Base-by-base conservation (phyloP, 1,140 invertebrate species). In the Xylocopa sonorina region DNA sequence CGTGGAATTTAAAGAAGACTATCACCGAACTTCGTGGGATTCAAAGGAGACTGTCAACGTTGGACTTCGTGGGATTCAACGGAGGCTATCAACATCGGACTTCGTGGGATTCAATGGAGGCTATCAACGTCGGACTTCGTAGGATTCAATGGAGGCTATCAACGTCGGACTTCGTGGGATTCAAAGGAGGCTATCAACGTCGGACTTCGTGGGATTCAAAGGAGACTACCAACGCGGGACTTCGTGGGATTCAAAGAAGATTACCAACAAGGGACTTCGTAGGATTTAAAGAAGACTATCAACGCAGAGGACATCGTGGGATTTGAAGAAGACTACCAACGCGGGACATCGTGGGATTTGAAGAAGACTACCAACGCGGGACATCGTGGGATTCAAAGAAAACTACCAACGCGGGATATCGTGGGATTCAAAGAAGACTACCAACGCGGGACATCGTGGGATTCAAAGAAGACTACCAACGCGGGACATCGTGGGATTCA, bases 401-500 rank as follows among this genome's bases (percentile, higher is more conserved):
- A 5, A 5, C 10, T 21, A 63, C 43, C 66, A 29, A 32, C 68
- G 32, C 41, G 69, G 55, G 66, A 84, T 43, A 60, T 78, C 21
- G 41, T 51, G 24, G 32, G 57, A 62, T 10, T 0, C 38, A 51
- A 14, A 18, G 27, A 3, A 32, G 18, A 14, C 34, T 43, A 41
- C 16, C 32, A 51, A 46, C 53, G 48, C 24, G 43, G 34, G 16
- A 21, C 7, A 55, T 63, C 58, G 14, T 48, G 43, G 41, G 27
- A 48, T 48, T 74, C 38, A 75, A 72, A 81, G 80, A 53, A 73
- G 55, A 55, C 10, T 53, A 46, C 48, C 55, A 34, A n/a, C 51
- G 34, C 18, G 62, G 34, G 16, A 69, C 57, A 53, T 74, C 63
- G 76, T 63, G n/a, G 34, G 58, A 41, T 38, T 29, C 5, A 7